Evolutionary conservation across 2,113 vertebrate genomes (phyloP), one percentile per base, ranked within the genome.

Genomic region (Ceyx margarethae): DNA sequence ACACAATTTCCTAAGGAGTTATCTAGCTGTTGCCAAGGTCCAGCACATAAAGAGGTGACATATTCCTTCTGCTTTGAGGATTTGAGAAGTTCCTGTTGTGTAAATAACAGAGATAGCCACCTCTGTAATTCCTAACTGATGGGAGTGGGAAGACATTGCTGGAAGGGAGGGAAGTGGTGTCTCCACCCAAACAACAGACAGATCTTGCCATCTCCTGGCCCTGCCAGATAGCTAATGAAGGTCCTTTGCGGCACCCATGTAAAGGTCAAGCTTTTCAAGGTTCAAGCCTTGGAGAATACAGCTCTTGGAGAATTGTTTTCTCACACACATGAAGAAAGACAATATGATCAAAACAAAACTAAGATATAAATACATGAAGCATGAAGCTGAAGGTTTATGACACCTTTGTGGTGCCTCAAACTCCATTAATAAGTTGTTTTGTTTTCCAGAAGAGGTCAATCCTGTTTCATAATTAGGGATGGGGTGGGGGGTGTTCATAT

Each of bases 251-350:
- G 28, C 50, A 77, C 29, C 13, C 5, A 57, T 1, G 1, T 50
- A 71, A 81, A 66, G 13, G 10, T 58, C 75, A 75, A 50, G 75
- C 11, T 64, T 67, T 50, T 42, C 84, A 58, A 88, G 79, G n/a
- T 13, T 16, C 4, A 0, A 0, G 10, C 42, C 28, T 26, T 23
- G 48, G 48, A 50, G 48, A 2, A 35, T 57, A 10, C 21, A n/a
- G 35, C 65, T 56, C 40, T 51, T 66, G 45, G 51, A 85, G 50
- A 42, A 46, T 31, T 10, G 37, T 76, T 82, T 88, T 54, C 33
- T 11, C 40, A 50, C 3, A 65, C 25, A 78, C 6, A 11, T 13
- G 37, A 78, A 87, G 31, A 25, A 81, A 50, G 10, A 84, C 9
- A 23, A 62, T 14, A 81, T 4, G 14, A 18, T 29, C 31, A 67